A percentile compares a stretch with the other conserved stretches of the same genome.
Conservation (phyloP, 64 coral and sea anemone species). For the Montipora efflorescens region DNA sequence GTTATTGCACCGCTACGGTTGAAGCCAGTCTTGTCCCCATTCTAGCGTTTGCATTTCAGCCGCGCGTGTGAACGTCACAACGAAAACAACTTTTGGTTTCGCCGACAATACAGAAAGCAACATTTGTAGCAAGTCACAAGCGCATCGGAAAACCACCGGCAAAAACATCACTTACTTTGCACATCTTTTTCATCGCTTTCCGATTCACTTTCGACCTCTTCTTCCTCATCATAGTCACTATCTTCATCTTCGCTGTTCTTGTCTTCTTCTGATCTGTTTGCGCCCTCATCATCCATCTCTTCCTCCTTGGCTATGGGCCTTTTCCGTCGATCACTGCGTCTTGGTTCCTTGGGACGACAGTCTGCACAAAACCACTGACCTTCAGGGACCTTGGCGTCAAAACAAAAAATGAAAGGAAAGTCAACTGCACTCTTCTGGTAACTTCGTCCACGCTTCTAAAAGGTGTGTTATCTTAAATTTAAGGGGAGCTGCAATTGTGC, state of each 20-base stretch:
- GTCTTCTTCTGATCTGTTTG: constrained; percentile 43
- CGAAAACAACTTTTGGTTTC: no score
- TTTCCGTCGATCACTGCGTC: constrained; percentile 78
- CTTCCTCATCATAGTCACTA: constrained; percentile 35
- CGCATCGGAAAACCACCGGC: not conserved
- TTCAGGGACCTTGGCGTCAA: constrained; percentile 73
- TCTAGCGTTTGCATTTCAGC: no score
- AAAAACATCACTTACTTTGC: constrained; percentile 10
- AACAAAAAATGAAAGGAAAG: not conserved
- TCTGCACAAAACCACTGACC: constrained; percentile 98
- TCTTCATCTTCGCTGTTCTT: constrained; percentile 59
- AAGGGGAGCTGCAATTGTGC: no score
- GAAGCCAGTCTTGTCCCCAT: no score
- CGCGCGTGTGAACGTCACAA: no score
- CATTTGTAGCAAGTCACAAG: no score
- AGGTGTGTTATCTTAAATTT: no score
- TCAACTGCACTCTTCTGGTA: not conserved
- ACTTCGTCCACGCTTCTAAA: not conserved
- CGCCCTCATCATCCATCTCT: constrained; percentile 51
- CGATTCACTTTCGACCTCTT: constrained; percentile 16
- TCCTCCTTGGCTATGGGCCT: constrained; percentile 61
- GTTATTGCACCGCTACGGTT: no score
- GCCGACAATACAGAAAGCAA: no score
- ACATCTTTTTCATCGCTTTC: not conserved
- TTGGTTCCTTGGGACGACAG: constrained; percentile 92